Evolutionary conservation across 2,797 vertebrate species (phyloP).

Genomic region (Steatocranus sp.): DNA sequence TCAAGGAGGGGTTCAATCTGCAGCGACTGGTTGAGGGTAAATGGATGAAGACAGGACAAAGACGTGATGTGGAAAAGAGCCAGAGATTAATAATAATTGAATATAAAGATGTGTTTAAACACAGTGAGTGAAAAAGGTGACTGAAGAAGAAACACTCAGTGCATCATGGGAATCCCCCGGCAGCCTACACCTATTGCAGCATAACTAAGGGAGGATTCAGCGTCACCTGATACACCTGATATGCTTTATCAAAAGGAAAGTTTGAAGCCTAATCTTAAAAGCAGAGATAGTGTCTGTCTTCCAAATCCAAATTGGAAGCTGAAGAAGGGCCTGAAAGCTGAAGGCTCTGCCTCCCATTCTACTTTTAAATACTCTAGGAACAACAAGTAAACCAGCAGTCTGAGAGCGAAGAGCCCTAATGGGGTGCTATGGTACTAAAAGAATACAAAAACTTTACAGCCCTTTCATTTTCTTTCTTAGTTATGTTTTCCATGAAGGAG

Average conservation of each 20-base stretch:
- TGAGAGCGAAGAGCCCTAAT: not conserved
- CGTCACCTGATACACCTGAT: not conserved
- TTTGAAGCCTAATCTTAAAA: not conserved
- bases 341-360: not conserved
- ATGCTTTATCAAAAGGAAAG: not conserved
- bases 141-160: not conserved
- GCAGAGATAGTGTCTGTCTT: not conserved
- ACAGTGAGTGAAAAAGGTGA: not conserved
- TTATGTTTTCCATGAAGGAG: not conserved
- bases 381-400: not conserved
- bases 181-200: not conserved
- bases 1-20: not conserved
- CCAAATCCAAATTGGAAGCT: not conserved
- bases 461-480: not conserved
- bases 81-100: not conserved
- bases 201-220: not conserved
- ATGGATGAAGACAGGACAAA: not conserved
- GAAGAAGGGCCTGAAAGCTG: not conserved
- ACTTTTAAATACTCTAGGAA: not conserved
- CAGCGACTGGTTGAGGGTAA: not conserved
- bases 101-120: not conserved
- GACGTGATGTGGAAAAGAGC: not conserved
- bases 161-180: not conserved
- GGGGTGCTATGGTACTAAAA: not conserved
- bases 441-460: not conserved